phyloP scores from a whole-genome alignment of 2,113 vertebrate genomes.

The Trachemys scripta region DNA sequence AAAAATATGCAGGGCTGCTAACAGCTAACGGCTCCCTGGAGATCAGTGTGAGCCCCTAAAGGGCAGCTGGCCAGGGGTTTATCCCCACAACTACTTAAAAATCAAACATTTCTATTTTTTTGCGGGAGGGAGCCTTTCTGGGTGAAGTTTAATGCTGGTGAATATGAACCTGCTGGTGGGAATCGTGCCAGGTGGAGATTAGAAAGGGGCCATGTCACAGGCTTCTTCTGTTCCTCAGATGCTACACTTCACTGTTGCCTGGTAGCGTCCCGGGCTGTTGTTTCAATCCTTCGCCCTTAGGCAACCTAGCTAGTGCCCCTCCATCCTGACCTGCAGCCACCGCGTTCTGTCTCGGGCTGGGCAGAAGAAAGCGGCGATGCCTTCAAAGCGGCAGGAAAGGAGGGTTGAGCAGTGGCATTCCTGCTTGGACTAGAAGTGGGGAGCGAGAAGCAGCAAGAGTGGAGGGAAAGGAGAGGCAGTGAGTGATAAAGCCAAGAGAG shows the following conservation, averaged over 20 bases:
- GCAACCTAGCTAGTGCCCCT: background rate
- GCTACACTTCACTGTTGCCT: background rate
- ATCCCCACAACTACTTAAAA: background rate
- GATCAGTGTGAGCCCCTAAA: fast-evolving
- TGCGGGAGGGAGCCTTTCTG: background rate
- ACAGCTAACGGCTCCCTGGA: fast-evolving
- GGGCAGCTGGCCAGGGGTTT: background rate
- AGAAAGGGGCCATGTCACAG: background rate
- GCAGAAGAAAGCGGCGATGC: background rate
- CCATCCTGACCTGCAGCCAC: background rate
- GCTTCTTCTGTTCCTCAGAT: background rate
- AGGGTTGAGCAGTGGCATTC: background rate
- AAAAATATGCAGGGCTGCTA: background rate
- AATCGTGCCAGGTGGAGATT: background rate
- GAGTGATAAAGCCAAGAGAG: background rate
- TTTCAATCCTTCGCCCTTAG: background rate
- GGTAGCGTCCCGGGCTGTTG: background rate
- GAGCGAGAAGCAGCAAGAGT: background rate
- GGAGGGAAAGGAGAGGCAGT: background rate
- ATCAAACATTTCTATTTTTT: background rate
- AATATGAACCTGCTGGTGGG: background rate
- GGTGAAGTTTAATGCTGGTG: background rate
- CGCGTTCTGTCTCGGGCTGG: background rate
- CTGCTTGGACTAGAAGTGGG: background rate
- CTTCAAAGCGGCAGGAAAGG: background rate